These are phyloP conservation scores for Eristalinus sepulchralis DNA, from an alignment of 2,888 invertebrate species.

Conservation along the genomic window DNA sequence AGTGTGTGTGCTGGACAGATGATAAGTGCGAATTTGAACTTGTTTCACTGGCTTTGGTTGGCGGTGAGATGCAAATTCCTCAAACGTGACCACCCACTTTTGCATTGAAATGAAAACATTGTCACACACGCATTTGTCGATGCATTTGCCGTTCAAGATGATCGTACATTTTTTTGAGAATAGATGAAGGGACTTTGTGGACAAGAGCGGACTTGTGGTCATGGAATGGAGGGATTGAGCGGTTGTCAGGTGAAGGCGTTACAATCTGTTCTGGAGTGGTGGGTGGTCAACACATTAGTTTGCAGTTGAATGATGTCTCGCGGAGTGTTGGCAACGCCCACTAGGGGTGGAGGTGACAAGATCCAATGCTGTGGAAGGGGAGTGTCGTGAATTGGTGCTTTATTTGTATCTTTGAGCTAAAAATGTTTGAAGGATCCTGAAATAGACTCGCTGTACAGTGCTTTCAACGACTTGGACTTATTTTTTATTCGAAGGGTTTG, in stretches of 20 bases:
- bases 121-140: slow-evolving; percentile 11
- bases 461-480: too few species aligned
- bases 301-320: background rate
- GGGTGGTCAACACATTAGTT: background rate
- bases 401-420: too few species aligned
- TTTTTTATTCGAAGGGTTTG: too few species aligned
- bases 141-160: slow-evolving; percentile 7
- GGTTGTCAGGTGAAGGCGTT: background rate
- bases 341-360: background rate
- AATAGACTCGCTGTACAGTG: too few species aligned
- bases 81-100: slow-evolving; percentile 30
- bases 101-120: slow-evolving; percentile 48
- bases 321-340: background rate
- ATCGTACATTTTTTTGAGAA: slow-evolving; percentile 45
- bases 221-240: background rate
- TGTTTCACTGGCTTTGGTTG: slow-evolving; percentile 16
- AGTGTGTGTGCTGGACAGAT: background rate
- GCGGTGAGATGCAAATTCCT: slow-evolving; percentile 32
- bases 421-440: too few species aligned
- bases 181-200: background rate
- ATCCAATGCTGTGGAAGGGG: too few species aligned
- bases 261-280: background rate
- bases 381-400: too few species aligned
- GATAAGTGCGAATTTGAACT: slow-evolving; percentile 5
- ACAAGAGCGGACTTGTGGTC: background rate